Base-by-base conservation (phyloP, 92 coral and sea anemone species). In the Montipora capitata region DNA sequence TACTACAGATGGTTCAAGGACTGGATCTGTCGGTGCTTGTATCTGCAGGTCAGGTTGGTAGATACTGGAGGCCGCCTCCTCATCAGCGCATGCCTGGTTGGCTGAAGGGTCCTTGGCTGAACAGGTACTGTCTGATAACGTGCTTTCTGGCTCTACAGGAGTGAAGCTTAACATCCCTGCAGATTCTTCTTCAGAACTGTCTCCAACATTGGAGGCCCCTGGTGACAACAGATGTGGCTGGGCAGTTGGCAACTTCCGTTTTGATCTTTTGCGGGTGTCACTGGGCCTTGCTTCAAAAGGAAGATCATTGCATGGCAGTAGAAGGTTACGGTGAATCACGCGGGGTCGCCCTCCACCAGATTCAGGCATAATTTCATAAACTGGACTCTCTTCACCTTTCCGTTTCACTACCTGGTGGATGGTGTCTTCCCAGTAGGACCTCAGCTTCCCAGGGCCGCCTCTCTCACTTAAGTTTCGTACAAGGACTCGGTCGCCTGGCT, bases 381-480 rank as follows among this genome's bases (percentile, higher is more conserved):
- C 64, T 40, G 27, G 27, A 20, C 27, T 20, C 27, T 20, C 27
- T 20, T 20, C 27, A 0, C 27, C 27, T 20, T 20, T 20, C 27
- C 1, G 27, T 20, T 20, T 20, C 27, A 20, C 27, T 20, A 0
- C 27, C 27, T 20, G 74, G 15, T 78, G 17, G 49, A 78, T 78
- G 2, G 48, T 38, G 45, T 78, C 45, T n/a, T 78, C 82, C 82
- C 82, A 59, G 71, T 78, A 78, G 10, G 82, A 78, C 39, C 82
- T 39, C 12, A 77, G 40, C 68, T 77, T 77, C 3, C 81, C 81
- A 56, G 81, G 81, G 40, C 81, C 81, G 4, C 81, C 68, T 54
- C 81, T 56, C 57, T 77, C 82, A 10, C 62, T 52, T 38, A 77
- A 41, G 35, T 84, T 61, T 11, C 78, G 72, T 10, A 62, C 70